These are phyloP conservation scores for Drosophila tropicalis DNA, from an alignment of 1,140 invertebrate genomes.

Conservation along the genomic window DNA sequence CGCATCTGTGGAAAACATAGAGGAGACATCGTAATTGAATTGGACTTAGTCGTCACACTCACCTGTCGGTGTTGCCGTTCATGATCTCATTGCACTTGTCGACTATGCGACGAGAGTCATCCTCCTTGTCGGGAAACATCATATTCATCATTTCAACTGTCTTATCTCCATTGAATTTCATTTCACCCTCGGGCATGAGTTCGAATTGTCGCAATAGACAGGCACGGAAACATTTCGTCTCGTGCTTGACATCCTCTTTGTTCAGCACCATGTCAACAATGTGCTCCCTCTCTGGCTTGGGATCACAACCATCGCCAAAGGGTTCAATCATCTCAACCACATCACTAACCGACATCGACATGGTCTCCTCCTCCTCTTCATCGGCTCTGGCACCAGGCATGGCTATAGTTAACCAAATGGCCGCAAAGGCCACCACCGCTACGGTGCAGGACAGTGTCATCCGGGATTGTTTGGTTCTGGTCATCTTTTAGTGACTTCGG, in stretches of 20 bases:
- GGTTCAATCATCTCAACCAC: slow-evolving; percentile 58
- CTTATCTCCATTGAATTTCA: slow-evolving; percentile 50
- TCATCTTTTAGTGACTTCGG: slow-evolving; percentile 10
- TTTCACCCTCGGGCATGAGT: slow-evolving; percentile 42
- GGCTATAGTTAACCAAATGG: slow-evolving; percentile 10
- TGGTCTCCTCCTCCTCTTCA: slow-evolving; percentile 44
- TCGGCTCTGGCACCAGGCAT: slow-evolving; percentile 2
- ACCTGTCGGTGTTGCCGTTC: slow-evolving; percentile 52
- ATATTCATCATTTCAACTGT: slow-evolving; percentile 57
- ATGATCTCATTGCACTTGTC: slow-evolving; percentile 45
- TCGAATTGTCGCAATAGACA: slow-evolving; percentile 71
- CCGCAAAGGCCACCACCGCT: slow-evolving; percentile 25
- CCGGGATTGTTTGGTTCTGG: slow-evolving; percentile 22
- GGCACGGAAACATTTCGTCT: slow-evolving; percentile 67
- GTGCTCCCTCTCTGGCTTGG: slow-evolving; percentile 42
- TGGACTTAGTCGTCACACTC: slow-evolving; percentile 26
- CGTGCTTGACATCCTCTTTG: slow-evolving; percentile 52
- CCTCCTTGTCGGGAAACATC: slow-evolving; percentile 60
- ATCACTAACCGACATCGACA: slow-evolving; percentile 49
- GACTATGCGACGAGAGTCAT: slow-evolving; percentile 35
- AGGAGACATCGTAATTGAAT: too few species aligned
- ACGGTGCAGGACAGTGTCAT: slow-evolving; percentile 16
- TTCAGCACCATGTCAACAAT: slow-evolving; percentile 62
- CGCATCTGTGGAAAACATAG: slow-evolving; percentile 47
- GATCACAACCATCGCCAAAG: slow-evolving; percentile 53